phyloP scores from a whole-genome alignment of 2,888 invertebrate genomes.

The Parapristionchus giblindavisi region DNA sequence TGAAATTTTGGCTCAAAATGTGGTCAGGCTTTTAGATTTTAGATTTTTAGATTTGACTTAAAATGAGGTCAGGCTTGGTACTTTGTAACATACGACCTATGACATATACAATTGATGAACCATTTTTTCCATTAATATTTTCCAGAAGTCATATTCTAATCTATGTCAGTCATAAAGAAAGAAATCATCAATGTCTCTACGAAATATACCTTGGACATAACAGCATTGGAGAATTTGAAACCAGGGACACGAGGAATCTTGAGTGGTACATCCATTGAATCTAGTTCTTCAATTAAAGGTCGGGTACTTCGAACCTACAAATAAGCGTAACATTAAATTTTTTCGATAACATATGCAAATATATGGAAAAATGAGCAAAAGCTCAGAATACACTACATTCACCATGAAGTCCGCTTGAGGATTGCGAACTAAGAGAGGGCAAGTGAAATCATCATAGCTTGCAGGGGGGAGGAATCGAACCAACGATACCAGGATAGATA shows the following conservation, averaged over 20 bases:
- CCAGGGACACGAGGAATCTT: constrained; percentile 49
- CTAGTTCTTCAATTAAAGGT: constrained; percentile 51
- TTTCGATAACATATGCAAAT: not conserved
- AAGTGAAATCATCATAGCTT: constrained; percentile 36
- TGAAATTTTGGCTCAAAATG: too few species aligned
- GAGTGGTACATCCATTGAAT: constrained; percentile 33
- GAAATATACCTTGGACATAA: constrained; percentile 28
- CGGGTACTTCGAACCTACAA: constrained; percentile 35
- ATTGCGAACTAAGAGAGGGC: constrained; percentile 33
- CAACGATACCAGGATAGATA: not conserved
- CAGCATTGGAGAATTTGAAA: constrained; percentile 49
- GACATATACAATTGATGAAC: too few species aligned
- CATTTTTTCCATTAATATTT: too few species aligned
- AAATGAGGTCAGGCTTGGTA: too few species aligned
- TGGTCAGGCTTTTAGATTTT: too few species aligned
- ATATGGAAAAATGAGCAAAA: constrained; percentile 3
- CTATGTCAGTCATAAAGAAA: too few species aligned
- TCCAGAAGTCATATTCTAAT: too few species aligned
- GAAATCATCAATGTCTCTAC: too few species aligned
- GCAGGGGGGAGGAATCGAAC: constrained; percentile 23
- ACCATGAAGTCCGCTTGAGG: constrained; percentile 31
- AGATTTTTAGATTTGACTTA: too few species aligned
- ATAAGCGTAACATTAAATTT: not conserved
- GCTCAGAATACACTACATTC: constrained; percentile 34
- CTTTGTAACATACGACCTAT: too few species aligned